phyloP scores from a whole-genome alignment of 2,113 vertebrate species.

The Pangasianodon hypophthalmus region DNA sequence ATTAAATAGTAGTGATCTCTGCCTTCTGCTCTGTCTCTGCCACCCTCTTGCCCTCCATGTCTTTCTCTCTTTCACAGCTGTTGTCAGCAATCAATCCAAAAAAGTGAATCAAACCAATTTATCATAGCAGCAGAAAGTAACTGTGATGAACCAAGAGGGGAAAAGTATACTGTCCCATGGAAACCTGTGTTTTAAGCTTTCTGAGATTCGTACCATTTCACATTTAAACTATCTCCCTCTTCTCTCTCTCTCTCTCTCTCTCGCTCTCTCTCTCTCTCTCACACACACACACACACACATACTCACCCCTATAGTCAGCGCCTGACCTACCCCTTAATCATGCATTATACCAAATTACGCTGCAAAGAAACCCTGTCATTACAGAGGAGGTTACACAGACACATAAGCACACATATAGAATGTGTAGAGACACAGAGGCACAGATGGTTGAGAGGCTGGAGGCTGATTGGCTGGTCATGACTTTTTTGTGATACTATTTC shows the following conservation, averaged over 20 bases:
- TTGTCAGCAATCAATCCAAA: conserved; percentile 57
- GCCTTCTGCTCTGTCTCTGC: not conserved
- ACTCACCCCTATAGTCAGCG: conserved; percentile 24
- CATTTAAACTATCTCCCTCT: conserved; percentile 25
- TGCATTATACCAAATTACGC: conserved; percentile 46
- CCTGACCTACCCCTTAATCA: conserved; percentile 50
- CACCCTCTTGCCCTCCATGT: not conserved
- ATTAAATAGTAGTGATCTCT: conserved; percentile 38
- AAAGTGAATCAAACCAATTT: conserved; percentile 36
- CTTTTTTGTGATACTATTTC: not conserved
- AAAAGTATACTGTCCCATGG: conserved; percentile 3
- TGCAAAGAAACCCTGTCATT: conserved; percentile 45
- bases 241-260: conserved; percentile 68
- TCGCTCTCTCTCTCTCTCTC: no score
- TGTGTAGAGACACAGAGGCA: not conserved
- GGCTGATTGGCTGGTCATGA: not conserved
- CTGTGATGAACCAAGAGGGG: conserved; percentile 42
- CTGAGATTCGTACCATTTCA: not conserved
- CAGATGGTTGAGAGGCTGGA: conserved; percentile 18
- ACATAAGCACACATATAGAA: conserved; percentile 36
- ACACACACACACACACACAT: not conserved
- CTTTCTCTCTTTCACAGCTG: conserved; percentile 16
- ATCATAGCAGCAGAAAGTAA: conserved; percentile 26
- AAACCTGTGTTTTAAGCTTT: not conserved
- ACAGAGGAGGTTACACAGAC: conserved; percentile 38